These are phyloP conservation scores for Phoenoteleia sp. DNA, from an alignment of 2,888 invertebrate genomes.

Conservation along the genomic window DNA sequence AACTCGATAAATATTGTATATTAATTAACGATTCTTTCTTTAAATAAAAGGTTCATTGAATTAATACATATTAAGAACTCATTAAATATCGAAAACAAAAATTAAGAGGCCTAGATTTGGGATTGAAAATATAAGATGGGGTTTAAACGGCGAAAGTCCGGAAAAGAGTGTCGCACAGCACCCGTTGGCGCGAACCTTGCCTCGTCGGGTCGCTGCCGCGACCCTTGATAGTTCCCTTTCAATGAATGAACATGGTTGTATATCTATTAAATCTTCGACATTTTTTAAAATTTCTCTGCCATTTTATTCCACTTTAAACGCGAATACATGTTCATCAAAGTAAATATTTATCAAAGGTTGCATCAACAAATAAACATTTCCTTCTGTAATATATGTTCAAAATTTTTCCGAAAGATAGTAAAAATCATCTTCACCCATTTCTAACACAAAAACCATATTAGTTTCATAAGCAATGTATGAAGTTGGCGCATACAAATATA, in stretches of 20 bases:
- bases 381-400: conserved; percentile 14
- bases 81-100: too few relatives aligned
- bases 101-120: too few relatives aligned
- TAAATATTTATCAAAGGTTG: conserved; percentile 22
- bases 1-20: too few relatives aligned
- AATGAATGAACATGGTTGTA: conserved; percentile 1
- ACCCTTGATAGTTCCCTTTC: not conserved
- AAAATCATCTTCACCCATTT: conserved; percentile 31
- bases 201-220: too few relatives aligned
- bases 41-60: too few relatives aligned
- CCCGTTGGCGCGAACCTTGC: too few relatives aligned
- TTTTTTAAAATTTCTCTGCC: conserved; percentile 6
- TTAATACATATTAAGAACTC: too few relatives aligned
- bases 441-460: conserved; percentile 27
- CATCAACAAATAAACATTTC: not conserved
- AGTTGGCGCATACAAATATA: too few relatives aligned
- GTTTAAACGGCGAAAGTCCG: too few relatives aligned
- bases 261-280: conserved; percentile 31
- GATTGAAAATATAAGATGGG: too few relatives aligned
- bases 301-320: conserved; percentile 17
- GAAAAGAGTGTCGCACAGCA: too few relatives aligned
- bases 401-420: conserved; percentile 25
- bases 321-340: conserved; percentile 37
- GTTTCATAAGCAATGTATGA: conserved; percentile 21
- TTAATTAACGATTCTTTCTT: too few relatives aligned